phyloP scores from a whole-genome alignment of 2,113 vertebrate species.

The Rattus norvegicus region DNA sequence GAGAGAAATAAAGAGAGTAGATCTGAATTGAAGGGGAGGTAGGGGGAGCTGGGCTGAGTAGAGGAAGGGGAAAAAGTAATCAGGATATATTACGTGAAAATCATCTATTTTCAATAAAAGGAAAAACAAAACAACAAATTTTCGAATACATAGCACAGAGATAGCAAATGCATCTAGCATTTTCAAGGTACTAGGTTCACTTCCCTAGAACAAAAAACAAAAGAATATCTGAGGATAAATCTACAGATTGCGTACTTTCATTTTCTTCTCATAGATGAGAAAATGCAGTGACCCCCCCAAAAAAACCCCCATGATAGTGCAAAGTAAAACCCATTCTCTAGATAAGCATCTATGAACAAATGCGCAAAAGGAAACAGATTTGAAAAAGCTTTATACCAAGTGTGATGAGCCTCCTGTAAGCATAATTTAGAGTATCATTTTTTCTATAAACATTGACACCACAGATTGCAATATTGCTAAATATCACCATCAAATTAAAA shows the following conservation, averaged over 20 bases:
- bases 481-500: slow-evolving; percentile 64
- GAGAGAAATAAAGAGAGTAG: no score
- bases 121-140: not conserved
- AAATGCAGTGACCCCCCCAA: not conserved
- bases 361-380: slow-evolving; percentile 38
- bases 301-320: not conserved
- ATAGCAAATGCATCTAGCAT: not conserved
- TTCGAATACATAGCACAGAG: not conserved
- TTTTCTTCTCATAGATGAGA: slow-evolving; percentile 3
- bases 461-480: slow-evolving; percentile 53
- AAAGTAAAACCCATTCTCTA: not conserved
- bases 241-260: not conserved
- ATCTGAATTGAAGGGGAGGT: not conserved
- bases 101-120: not conserved
- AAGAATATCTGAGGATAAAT: not conserved
- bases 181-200: not conserved
- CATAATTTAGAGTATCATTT: not conserved
- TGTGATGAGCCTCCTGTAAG: slow-evolving; percentile 19
- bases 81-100: not conserved
- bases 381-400: not conserved
- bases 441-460: slow-evolving; percentile 40
- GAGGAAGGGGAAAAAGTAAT: not conserved
- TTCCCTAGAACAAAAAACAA: not conserved
- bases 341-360: slow-evolving; percentile 20
- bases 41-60: not conserved